phyloP scores from a whole-genome alignment of 2,797 vertebrate species.

The Peromyscus melanophrys region DNA sequence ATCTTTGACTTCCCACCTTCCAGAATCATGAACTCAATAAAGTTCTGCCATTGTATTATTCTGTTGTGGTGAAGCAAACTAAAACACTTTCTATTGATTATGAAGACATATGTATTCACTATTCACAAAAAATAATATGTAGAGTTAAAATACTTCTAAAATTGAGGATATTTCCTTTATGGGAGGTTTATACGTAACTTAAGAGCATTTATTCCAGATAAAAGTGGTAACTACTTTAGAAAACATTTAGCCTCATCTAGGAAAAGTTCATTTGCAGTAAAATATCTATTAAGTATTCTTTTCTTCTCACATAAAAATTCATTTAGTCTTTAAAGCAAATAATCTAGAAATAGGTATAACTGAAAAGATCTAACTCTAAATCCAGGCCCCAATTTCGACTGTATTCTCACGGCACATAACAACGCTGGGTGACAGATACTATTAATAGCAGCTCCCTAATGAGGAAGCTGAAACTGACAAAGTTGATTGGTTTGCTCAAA shows the following conservation, averaged over 20 bases:
- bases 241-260: conserved; percentile 43
- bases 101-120: neutral
- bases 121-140: neutral
- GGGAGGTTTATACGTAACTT: neutral
- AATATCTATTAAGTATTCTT: neutral
- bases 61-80: too few relatives aligned
- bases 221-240: conserved; percentile 21
- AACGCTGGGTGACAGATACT: neutral
- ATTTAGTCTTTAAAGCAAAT: conserved; percentile 55
- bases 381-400: conserved; percentile 16
- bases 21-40: too few relatives aligned
- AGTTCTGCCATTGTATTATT: too few relatives aligned
- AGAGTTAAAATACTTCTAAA: neutral
- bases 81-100: too few relatives aligned
- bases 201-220: neutral
- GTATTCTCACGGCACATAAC: neutral
- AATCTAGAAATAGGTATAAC: neutral
- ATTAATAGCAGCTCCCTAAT: neutral
- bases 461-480: conserved; percentile 19
- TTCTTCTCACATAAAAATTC: conserved; percentile 23
- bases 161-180: neutral
- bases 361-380: conserved; percentile 49
- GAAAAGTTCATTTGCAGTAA: neutral
- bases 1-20: too few relatives aligned
- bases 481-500: neutral